A percentile compares a stretch with the other conserved stretches of the same genome.
phyloP scores from a whole-genome alignment of 2,888 invertebrate genomes.

The Rhamnusium bicolor region DNA sequence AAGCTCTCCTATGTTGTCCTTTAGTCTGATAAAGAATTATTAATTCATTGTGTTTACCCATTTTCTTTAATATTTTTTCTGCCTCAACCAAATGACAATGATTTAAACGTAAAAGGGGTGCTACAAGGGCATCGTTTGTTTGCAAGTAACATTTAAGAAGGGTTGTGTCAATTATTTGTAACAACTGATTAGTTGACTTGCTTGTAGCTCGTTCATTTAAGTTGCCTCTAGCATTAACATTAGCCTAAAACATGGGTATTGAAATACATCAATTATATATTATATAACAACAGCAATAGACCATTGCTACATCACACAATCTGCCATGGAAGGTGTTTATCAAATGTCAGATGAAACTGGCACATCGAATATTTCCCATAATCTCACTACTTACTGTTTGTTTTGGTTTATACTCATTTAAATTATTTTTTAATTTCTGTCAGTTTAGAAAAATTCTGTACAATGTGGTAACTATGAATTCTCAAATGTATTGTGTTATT shows the following conservation, averaged over 20 bases:
- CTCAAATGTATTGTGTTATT: too few species aligned
- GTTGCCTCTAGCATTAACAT: constrained; percentile 64
- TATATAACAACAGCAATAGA: too few species aligned
- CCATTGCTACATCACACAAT: too few species aligned
- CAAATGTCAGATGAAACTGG: too few species aligned
- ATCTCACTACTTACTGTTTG: too few species aligned
- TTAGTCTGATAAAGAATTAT: constrained; percentile 97
- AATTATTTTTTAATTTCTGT: too few species aligned
- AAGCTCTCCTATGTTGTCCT: constrained; percentile 91
- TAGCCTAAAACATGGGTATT: constrained; percentile 52
- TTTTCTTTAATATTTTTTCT: constrained; percentile 88
- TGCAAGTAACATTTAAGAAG: constrained; percentile 96
- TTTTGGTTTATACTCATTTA: too few species aligned
- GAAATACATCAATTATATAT: too few species aligned
- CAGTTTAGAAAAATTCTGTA: too few species aligned
- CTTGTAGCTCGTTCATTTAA: constrained; percentile 69
- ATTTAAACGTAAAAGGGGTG: constrained; percentile 90
- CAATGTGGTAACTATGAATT: too few species aligned
- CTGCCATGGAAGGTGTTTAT: too few species aligned
- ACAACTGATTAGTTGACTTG: constrained; percentile 77
- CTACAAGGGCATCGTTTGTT: constrained; percentile 96
- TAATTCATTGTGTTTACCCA: constrained; percentile 92
- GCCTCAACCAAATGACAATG: constrained; percentile 96
- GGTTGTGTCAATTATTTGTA: constrained; percentile 98
- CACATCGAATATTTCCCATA: too few species aligned